These are phyloP conservation scores for Drosophila colorata DNA, from an alignment of 2,888 invertebrate species.

Conservation along the genomic window DNA sequence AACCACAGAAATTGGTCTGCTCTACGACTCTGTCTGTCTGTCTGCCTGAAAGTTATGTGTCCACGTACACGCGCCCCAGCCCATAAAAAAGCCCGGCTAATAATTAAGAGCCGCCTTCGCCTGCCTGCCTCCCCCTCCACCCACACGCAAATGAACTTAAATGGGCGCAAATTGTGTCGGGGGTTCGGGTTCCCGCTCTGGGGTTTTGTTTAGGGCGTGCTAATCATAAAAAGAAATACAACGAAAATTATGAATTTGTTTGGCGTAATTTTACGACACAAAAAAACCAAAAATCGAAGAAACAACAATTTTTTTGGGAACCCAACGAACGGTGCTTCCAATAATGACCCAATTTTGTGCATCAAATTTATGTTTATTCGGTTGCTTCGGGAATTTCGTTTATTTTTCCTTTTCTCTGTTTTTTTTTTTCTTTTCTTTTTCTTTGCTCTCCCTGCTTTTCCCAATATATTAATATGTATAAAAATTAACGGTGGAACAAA, in stretches of 20 bases:
- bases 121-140: neutral
- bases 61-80: constrained; percentile 45
- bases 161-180: constrained; percentile 72
- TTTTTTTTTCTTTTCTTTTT: neutral
- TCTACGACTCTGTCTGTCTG: constrained; percentile 17
- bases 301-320: constrained; percentile 10
- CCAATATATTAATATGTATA: constrained; percentile 80
- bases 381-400: constrained; percentile 38
- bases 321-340: constrained; percentile 70
- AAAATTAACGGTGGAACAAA: constrained; percentile 73
- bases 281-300: constrained; percentile 26
- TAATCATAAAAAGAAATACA: constrained; percentile 78
- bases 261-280: constrained; percentile 73
- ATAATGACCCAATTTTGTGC: constrained; percentile 80
- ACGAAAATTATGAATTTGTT: constrained; percentile 78
- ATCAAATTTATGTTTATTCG: constrained; percentile 78
- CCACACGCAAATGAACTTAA: constrained; percentile 66
- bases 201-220: constrained; percentile 67
- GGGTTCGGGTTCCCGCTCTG: neutral
- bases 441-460: constrained; percentile 24
- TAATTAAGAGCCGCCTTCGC: constrained; percentile 63
- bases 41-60: constrained; percentile 55
- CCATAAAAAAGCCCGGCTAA: constrained; percentile 77
- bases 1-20: constrained; percentile 74
- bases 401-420: constrained; percentile 19